Evolutionary conservation across 2,113 vertebrate genomes (phyloP).

Genomic region (Chrysochloris asiatica): DNA sequence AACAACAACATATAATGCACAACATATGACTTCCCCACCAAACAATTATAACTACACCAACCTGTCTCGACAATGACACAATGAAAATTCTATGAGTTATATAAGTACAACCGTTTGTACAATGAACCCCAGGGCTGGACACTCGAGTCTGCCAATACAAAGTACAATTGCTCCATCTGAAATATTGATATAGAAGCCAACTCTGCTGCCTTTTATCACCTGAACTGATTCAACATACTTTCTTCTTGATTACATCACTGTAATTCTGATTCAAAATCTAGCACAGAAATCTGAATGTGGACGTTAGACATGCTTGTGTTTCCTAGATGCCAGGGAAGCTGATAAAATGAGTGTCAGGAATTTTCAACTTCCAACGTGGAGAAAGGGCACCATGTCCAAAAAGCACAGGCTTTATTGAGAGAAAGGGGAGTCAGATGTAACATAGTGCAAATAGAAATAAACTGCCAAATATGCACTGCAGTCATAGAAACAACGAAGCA

Average conservation of each 20-base stretch:
- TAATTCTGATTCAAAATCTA: not conserved
- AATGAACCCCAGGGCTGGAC: no score
- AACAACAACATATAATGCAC: no score
- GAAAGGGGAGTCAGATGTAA: not conserved
- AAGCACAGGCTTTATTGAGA: not conserved
- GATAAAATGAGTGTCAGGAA: not conserved
- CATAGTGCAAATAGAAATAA: not conserved
- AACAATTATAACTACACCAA: no score
- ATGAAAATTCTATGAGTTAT: no score
- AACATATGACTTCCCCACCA: no score
- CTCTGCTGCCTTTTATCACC: not conserved
- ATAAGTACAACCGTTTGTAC: no score
- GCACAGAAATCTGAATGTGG: not conserved
- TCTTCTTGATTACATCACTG: not conserved
- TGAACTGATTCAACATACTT: not conserved
- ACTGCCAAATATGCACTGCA: not conserved
- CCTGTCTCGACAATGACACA: no score
- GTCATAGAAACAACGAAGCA: not conserved
- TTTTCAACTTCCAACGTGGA: constrained; percentile 22
- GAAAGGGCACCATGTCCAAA: not conserved
- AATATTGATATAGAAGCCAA: not conserved
- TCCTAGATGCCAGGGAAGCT: not conserved
- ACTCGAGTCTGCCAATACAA: not conserved
- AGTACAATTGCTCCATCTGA: not conserved
- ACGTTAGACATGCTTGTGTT: not conserved